phyloP scores from a whole-genome alignment of 2,113 vertebrate genomes.

The Grus americana region DNA sequence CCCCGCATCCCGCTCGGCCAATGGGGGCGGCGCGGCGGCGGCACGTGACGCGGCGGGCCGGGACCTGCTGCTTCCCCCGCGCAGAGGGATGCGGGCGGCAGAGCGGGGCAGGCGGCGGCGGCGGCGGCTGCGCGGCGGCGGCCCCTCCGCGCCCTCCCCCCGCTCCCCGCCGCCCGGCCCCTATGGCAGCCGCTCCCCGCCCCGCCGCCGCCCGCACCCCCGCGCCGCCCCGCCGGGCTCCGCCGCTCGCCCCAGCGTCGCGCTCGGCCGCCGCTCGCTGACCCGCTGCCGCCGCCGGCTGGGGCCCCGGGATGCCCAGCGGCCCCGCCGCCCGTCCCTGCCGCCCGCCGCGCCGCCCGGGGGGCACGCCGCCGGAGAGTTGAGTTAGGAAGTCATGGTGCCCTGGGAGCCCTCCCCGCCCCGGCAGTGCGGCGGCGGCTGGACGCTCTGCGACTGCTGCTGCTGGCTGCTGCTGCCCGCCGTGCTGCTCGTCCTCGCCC shows the following conservation, averaged over 20 bases:
- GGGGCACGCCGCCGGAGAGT: conserved; percentile 48
- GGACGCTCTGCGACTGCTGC: conserved; percentile 76
- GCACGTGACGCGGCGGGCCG: conserved; percentile 1
- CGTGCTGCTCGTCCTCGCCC: conserved; percentile 70
- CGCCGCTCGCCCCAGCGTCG: not conserved
- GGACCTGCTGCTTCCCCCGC: conserved; percentile 8
- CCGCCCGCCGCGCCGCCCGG: conserved; percentile 2
- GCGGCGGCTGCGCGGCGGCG: not conserved
- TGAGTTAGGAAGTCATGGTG: conserved; percentile 77
- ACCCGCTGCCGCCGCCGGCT: not conserved
- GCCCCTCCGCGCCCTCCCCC: not conserved
- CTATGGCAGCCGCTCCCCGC: not conserved
- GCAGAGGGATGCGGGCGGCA: conserved; percentile 24
- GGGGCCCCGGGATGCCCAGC: conserved; percentile 19
- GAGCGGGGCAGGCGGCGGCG: not conserved
- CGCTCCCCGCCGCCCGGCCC: not conserved
- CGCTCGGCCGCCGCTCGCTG: not conserved
- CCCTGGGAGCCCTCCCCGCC: conserved; percentile 66
- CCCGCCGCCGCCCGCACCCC: not conserved
- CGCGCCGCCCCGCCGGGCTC: not conserved
- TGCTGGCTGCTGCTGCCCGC: conserved; percentile 77
- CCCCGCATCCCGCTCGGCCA: conserved; percentile 45
- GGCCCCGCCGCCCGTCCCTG: not conserved
- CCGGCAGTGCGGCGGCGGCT: conserved; percentile 76
- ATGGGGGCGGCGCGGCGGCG: not conserved